A percentile compares a stretch with the other conserved stretches of the same genome.
phyloP scores from a whole-genome alignment of 2,113 vertebrate species.

The Candoia aspera region DNA sequence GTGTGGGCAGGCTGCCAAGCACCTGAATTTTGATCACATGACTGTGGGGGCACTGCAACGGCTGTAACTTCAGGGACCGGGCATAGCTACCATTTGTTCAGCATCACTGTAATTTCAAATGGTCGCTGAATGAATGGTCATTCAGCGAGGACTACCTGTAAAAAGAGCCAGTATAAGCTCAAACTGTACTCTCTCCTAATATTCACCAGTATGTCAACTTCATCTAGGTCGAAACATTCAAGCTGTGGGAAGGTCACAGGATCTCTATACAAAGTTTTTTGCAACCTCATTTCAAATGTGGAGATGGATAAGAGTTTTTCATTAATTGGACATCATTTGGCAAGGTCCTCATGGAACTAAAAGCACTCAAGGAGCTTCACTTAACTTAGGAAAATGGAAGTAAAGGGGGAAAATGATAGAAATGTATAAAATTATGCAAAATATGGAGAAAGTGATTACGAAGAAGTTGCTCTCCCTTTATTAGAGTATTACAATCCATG shows the following conservation, averaged over 20 bases:
- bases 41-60: too few species aligned
- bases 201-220: neutral
- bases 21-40: too few species aligned
- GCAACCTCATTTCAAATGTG: neutral
- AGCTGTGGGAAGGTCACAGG: neutral
- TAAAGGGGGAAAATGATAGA: neutral
- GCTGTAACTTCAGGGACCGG: too few species aligned
- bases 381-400: neutral
- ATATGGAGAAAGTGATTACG: neutral
- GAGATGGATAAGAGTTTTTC: neutral
- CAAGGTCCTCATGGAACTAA: neutral
- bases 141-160: too few species aligned
- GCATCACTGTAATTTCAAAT: too few species aligned
- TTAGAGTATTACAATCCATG: neutral
- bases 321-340: neutral
- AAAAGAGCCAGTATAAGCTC: neutral
- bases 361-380: neutral
- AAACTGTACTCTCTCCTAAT: neutral
- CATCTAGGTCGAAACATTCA: neutral
- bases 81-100: too few species aligned
- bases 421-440: neutral
- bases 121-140: too few species aligned
- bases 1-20: too few species aligned
- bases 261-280: neutral
- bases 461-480: neutral